phyloP scores from a whole-genome alignment of 1,140 invertebrate genomes.

The Drosophila santomea region DNA sequence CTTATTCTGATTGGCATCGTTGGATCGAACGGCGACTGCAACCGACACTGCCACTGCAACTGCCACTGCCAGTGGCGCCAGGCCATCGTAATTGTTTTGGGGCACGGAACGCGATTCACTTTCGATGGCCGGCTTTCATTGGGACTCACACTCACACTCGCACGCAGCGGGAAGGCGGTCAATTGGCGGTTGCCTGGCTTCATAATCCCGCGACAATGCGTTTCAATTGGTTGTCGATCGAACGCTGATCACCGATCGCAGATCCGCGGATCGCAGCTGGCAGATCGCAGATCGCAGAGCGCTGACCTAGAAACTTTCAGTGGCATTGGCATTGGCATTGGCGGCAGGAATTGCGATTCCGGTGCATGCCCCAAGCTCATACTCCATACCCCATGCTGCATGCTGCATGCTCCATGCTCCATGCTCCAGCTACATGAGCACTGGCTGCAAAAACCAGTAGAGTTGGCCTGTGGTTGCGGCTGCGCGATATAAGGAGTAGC shows the following conservation, averaged over 20 bases:
- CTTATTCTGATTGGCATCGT: constrained; percentile 82
- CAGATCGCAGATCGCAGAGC: constrained; percentile 45
- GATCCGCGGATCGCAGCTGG: constrained; percentile 31
- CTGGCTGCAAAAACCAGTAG: constrained; percentile 53
- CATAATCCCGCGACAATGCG: constrained; percentile 60
- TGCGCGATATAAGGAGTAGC: constrained; percentile 73
- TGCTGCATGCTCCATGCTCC: constrained; percentile 15
- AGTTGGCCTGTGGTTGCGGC: constrained; percentile 39
- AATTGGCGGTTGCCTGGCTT: constrained; percentile 40
- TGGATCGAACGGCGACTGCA: constrained; percentile 13
- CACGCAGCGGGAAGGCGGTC: constrained; percentile 54
- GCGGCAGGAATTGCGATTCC: constrained; percentile 71
- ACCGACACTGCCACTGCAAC: constrained; percentile 12
- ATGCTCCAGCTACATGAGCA: constrained; percentile 43
- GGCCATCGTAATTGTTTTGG: constrained; percentile 26
- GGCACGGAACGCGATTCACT: constrained; percentile 61
- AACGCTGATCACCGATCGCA: constrained; percentile 38
- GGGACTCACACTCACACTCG: constrained; percentile 40
- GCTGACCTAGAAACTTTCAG: constrained; percentile 71
- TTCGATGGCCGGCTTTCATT: constrained; percentile 67
- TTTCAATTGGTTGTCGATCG: constrained; percentile 56
- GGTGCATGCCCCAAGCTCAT: constrained; percentile 56
- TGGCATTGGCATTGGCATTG: constrained; percentile 16
- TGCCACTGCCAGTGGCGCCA: constrained; percentile 55
- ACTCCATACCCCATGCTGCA: constrained; percentile 13